Base-by-base conservation (phyloP, 1,140 invertebrate genomes). In the Riptortus pedestris region DNA sequence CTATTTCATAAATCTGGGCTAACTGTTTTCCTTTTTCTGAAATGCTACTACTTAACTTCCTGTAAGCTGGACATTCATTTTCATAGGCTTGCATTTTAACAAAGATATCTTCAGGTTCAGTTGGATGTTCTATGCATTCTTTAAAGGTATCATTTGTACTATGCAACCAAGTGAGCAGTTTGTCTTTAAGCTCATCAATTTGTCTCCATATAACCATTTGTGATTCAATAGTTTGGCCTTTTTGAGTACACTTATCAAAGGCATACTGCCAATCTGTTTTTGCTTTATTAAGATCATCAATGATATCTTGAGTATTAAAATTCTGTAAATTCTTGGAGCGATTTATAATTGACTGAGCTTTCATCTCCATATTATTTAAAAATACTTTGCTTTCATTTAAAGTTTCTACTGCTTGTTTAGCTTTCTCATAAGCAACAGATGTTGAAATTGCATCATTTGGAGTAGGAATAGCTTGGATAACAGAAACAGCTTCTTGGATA, bases 151-250 rank as follows among this genome's bases (percentile, higher is more conserved):
- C 82, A 66, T 86, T 85, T 9, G 88, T 92, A 68, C 89, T 85
- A 65, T 80, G 84, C 2, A 94, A 71, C 94, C 94, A 97, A 29
- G 82, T 82, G 0, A 87, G 74, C 16, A 96, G 77, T 71, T 92
- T 88, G 67, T 87, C 85, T 71, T 90, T 91, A 0, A 85, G 82
- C 66, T 90, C 87, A 62, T 92, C 86, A 5, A 96, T 87, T 73
- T 95, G 90, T 68, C 91, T 89, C 91, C 92, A 95, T 55, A 95
- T 86, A 4, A 91, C 85, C 0, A 87, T 77, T 73, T 95, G 90
- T 0, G 90, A 88, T 74, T 96, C 92, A 47, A 89, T 83, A 52
- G 84, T 83, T 74, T 93, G 85, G 12, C 84, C 80, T 65, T 83
- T 80, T 65, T 85, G 83, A 18, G 83, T 81, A 2, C 86, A 78